These are phyloP conservation scores for Silurus meridionalis DNA, from an alignment of 2,113 vertebrate species.

Conservation along the genomic window DNA sequence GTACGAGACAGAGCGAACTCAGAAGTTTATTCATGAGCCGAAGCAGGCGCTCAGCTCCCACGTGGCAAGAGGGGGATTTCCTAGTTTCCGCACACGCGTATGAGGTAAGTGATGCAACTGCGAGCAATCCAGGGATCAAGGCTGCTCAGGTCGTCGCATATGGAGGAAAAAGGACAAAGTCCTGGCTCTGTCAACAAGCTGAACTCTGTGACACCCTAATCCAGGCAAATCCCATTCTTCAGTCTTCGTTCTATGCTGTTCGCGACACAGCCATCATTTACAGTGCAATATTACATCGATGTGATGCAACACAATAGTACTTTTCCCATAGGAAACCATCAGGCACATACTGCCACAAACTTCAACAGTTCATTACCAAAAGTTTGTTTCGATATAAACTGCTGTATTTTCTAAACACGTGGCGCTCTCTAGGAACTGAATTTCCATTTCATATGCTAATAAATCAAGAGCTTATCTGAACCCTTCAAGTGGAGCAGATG, in stretches of 20 bases:
- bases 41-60: slow-evolving; percentile 34
- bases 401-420: background rate
- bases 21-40: slow-evolving; percentile 35
- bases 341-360: background rate
- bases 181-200: slow-evolving; percentile 22
- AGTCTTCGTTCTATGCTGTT: background rate
- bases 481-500: background rate
- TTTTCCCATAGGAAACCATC: background rate
- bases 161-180: slow-evolving; percentile 42
- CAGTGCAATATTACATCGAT: background rate
- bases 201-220: slow-evolving; percentile 34
- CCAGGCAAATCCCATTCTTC: slow-evolving; percentile 9
- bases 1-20: slow-evolving; percentile 4
- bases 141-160: slow-evolving; percentile 9
- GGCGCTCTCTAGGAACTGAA: background rate
- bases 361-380: background rate
- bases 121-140: slow-evolving; percentile 46
- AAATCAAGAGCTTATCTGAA: background rate
- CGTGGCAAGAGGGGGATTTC: slow-evolving; percentile 53
- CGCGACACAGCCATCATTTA: background rate
- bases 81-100: slow-evolving; percentile 29
- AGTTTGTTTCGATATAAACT: background rate
- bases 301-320: background rate
- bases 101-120: slow-evolving; percentile 54
- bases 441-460: background rate